Conservation (phyloP, 2,113 vertebrate genomes). For the Lophius piscatorius region DNA sequence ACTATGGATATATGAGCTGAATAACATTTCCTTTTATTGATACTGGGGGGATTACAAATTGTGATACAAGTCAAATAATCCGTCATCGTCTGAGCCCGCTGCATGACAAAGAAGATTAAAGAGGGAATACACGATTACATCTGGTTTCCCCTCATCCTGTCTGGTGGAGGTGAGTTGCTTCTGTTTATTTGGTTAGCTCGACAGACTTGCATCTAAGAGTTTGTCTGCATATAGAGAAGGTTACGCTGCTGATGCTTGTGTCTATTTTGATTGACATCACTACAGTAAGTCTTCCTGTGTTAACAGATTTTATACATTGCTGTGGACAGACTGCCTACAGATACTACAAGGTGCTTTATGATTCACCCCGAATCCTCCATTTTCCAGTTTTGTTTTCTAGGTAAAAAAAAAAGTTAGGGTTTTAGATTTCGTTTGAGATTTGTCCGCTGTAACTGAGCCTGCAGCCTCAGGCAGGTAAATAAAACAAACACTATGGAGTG, state of each 20-base stretch:
- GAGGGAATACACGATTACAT: conserved; percentile 33
- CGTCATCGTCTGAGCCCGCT: conserved; percentile 20
- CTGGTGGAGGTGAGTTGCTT: too few species aligned
- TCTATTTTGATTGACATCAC: conserved; percentile 27
- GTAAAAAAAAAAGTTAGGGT: too few species aligned
- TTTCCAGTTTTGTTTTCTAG: too few species aligned
- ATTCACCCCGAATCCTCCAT: too few species aligned
- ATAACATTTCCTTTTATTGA: conserved; percentile 35
- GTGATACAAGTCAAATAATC: conserved; percentile 48
- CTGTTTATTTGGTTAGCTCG: conserved; percentile 27
- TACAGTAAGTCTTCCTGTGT: conserved; percentile 28
- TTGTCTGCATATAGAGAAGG: conserved; percentile 9
- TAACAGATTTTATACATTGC: conserved; percentile 23
- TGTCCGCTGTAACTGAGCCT: conserved; percentile 1
- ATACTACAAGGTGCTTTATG: conserved; percentile 28
- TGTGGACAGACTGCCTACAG: conserved; percentile 36
- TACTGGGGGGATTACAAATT: conserved; percentile 43
- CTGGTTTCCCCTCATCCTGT: background rate
- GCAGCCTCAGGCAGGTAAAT: conserved; percentile 17
- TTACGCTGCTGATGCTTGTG: conserved; percentile 26
- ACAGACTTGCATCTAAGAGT: conserved; percentile 11
- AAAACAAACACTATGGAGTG: conserved; percentile 9
- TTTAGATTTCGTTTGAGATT: conserved; percentile 1
- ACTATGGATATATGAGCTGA: conserved; percentile 2
- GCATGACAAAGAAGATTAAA: conserved; percentile 56